These are phyloP conservation scores for Megalops atlanticus DNA, from an alignment of 2,113 vertebrate genomes.

Conservation along the genomic window DNA sequence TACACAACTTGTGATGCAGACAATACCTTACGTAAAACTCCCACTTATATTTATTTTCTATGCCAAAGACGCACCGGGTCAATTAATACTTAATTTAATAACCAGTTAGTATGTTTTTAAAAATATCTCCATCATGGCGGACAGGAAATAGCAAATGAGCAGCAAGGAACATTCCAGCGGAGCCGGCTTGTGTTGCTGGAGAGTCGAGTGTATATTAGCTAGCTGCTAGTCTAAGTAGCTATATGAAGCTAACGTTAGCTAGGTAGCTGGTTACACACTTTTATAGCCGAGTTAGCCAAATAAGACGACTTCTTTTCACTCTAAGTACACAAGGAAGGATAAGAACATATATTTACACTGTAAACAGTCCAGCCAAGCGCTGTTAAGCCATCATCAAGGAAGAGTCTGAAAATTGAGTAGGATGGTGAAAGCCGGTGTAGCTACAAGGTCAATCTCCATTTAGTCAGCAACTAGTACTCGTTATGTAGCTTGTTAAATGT, in stretches of 20 bases:
- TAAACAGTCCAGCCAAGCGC: background rate
- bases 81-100: background rate
- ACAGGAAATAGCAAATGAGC: conserved; percentile 51
- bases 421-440: conserved; percentile 45
- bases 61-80: background rate
- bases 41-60: background rate
- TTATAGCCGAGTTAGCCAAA: too few relatives aligned
- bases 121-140: conserved; percentile 50
- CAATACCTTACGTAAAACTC: background rate
- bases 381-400: background rate
- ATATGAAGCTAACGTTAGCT: too few relatives aligned
- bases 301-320: background rate
- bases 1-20: background rate
- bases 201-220: conserved; percentile 33
- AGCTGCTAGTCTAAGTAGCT: too few relatives aligned
- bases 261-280: too few relatives aligned
- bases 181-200: conserved; percentile 53
- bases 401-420: conserved; percentile 21
- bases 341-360: background rate
- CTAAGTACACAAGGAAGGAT: background rate
- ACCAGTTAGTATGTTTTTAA: conserved; percentile 6
- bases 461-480: conserved; percentile 14
- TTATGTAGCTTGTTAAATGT: background rate
- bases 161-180: conserved; percentile 51
- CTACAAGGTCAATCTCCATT: conserved; percentile 60